These are phyloP conservation scores for Fratercula arctica DNA, from an alignment of 2,797 vertebrate genomes.

Conservation along the genomic window DNA sequence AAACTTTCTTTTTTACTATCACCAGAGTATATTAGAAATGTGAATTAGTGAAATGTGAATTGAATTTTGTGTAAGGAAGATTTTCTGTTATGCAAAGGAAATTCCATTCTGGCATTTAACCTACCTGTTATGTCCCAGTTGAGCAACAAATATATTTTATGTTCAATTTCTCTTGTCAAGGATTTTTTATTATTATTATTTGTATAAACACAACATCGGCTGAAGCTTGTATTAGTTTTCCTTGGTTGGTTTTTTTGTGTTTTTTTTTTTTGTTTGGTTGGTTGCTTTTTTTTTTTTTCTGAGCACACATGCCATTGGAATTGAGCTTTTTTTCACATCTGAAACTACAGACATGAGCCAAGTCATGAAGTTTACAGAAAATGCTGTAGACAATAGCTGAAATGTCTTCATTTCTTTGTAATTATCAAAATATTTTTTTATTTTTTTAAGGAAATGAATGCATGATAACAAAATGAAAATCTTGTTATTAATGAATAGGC, in stretches of 20 bases:
- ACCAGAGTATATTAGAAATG: not conserved
- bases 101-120: not conserved
- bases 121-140: not conserved
- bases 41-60: not conserved
- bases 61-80: not conserved
- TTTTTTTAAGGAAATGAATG: not conserved
- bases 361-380: not conserved
- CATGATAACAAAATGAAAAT: not conserved
- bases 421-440: not conserved
- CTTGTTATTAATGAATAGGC: not conserved
- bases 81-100: not conserved
- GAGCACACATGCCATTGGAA: not conserved
- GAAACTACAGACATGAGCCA: not conserved
- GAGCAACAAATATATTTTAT: not conserved
- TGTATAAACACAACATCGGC: not conserved
- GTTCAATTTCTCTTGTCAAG: not conserved
- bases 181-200: not conserved
- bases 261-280: too few relatives aligned
- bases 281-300: too few relatives aligned
- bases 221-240: not conserved
- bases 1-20: not conserved
- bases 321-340: not conserved
- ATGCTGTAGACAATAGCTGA: not conserved
- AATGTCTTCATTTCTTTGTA: not conserved
- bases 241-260: too few relatives aligned